A percentile compares a stretch with the other conserved stretches of the same genome.
Conservation (phyloP, 37 sponge, comb jelly and placozoan genomes). For the Aplysina aerophoba region DNA sequence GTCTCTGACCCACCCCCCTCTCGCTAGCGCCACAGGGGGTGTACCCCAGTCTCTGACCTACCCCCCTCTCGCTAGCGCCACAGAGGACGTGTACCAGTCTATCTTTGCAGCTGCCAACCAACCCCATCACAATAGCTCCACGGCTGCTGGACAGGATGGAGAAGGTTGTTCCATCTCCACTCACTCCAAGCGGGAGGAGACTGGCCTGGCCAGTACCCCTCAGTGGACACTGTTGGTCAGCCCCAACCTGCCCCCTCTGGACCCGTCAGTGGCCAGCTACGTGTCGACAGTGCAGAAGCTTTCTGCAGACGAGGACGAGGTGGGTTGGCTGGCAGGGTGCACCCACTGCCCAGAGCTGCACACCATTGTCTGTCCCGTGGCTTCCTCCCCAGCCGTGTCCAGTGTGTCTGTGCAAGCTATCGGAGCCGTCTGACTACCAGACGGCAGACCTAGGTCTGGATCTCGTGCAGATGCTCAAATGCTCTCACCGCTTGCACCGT, state of each 20-base stretch:
- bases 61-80: too few relatives aligned
- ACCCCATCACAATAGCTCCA: too few relatives aligned
- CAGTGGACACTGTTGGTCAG: background rate
- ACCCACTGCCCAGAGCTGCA: too few relatives aligned
- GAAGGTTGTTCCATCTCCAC: background rate
- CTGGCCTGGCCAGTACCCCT: background rate
- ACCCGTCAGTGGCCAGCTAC: constrained; percentile 6
- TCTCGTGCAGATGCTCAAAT: constrained; percentile 66
- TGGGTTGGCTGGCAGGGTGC: constrained; percentile 6
- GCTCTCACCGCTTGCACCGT: constrained; percentile 74
- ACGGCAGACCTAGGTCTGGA: background rate
- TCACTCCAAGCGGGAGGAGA: background rate
- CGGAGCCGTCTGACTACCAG: constrained; percentile 61
- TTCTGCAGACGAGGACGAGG: constrained; percentile 60
- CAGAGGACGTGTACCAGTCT: too few relatives aligned
- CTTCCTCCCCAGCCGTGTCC: constrained; percentile 74
- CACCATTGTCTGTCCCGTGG: too few relatives aligned
- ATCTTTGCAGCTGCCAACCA: too few relatives aligned
- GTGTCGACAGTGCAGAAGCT: constrained; percentile 33
- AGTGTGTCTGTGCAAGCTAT: constrained; percentile 68
- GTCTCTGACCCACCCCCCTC: too few relatives aligned
- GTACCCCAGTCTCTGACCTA: too few relatives aligned
- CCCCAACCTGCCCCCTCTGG: background rate
- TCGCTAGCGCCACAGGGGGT: too few relatives aligned
- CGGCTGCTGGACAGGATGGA: too few relatives aligned